Evolutionary conservation across 1,140 invertebrate genomes (phyloP), one percentile per base, ranked within the genome.

Genomic region (Yoshiicerus persimilis): DNA sequence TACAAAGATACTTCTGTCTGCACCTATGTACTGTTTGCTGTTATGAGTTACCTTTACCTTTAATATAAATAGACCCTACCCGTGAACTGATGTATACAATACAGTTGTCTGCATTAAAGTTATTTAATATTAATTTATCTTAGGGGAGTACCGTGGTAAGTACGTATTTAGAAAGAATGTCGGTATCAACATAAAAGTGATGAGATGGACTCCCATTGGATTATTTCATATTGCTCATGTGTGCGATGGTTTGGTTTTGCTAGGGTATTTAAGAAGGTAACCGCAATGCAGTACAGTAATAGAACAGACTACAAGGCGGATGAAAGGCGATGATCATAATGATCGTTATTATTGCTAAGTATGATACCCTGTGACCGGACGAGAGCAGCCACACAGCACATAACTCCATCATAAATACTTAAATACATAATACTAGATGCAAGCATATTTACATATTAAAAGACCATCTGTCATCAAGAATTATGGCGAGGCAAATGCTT

Each of bases 401-500:
- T 70, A 70, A 70, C 30, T 70, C 30, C 30, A 70, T 70, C 66
- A 30, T 70, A 56, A 66, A 13, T 66, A 66, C 23, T 25, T 66
- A 70, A 70, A 30, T 70, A 70, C 13, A 56, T 56, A 56, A 56
- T 4, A 56, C 47, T 16, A 56, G 47, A 70, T 70, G 66, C 30
- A 70, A 16, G 23, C 11, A 70, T 80, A 80, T 80, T 84, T 47
- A 56, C 83, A 84, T 84, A 84, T 84, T 84, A 84, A 84, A 84
- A 56, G 83, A 84, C 83, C 83, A 84, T 84, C 83, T 84, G 83
- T 84, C 83, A 84, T 84, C 83, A 80, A 34, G 75, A 80, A 80
- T 80, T 80, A 80, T 80, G 75, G 75, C 4, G 38, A 80, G 32
- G 30, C 36, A 38, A 38, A 80, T 36, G 20, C 5, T 36, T 80